Conservation (phyloP, 2,113 vertebrate species). For the Potamarius usumacintae region DNA sequence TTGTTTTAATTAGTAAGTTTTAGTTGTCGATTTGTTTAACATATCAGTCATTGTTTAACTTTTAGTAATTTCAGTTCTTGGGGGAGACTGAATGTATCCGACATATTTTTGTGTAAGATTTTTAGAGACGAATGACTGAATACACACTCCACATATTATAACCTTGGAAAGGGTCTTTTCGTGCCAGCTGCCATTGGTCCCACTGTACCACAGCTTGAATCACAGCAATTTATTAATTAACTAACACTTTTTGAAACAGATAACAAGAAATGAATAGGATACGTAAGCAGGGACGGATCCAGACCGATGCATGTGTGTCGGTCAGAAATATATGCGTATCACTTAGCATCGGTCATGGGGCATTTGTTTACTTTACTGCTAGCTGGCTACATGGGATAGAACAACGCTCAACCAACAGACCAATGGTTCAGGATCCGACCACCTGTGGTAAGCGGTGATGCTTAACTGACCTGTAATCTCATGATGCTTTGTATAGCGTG, state of each 20-base stretch:
- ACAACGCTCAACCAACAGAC: no score
- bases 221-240: not conserved
- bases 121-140: not conserved
- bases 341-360: no score
- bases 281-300: no score
- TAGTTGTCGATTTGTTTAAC: no score
- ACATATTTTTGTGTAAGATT: not conserved
- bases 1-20: not conserved
- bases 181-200: not conserved
- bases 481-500: no score
- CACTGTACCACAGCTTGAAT: not conserved
- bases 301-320: no score
- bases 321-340: no score
- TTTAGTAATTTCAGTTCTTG: not conserved
- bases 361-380: no score
- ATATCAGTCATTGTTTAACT: not conserved
- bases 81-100: not conserved
- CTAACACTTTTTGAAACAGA: not conserved
- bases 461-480: no score
- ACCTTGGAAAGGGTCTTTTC: not conserved
- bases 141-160: not conserved
- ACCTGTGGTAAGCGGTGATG: no score
- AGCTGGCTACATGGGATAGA: no score
- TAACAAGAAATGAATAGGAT: not conserved
- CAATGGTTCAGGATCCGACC: no score